A percentile compares a stretch with the other conserved stretches of the same genome.
phyloP scores from a whole-genome alignment of 2,888 invertebrate species.

The Melieria omissa region DNA sequence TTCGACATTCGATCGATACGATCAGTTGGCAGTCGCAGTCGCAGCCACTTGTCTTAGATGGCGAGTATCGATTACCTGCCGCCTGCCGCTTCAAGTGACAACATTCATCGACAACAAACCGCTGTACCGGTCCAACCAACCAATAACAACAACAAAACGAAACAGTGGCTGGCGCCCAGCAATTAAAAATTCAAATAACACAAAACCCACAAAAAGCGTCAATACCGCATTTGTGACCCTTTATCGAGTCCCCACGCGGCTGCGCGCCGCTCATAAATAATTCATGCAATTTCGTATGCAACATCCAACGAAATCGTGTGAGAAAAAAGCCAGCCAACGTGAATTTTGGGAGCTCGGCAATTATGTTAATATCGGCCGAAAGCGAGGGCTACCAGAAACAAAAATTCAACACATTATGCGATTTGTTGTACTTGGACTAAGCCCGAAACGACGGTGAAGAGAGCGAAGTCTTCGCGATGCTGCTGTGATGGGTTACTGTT shows the following conservation, averaged over 20 bases:
- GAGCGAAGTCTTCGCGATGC: background rate
- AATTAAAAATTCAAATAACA: slow-evolving; percentile 60
- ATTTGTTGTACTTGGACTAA: background rate
- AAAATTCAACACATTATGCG: background rate
- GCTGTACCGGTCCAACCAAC: background rate
- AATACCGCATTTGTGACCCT: slow-evolving; percentile 9
- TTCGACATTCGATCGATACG: background rate
- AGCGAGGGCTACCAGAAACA: slow-evolving; percentile 22
- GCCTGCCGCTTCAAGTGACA: background rate
- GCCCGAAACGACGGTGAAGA: background rate
- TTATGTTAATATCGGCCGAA: slow-evolving; percentile 28
- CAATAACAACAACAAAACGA: slow-evolving; percentile 45
- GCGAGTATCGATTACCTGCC: slow-evolving; percentile 29
- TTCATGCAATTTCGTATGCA: slow-evolving; percentile 46
- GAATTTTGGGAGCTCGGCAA: slow-evolving; percentile 29
- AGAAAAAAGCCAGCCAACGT: slow-evolving; percentile 20
- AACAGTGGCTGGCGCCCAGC: slow-evolving; percentile 59
- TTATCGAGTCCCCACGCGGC: background rate
- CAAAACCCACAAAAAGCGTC: slow-evolving; percentile 26
- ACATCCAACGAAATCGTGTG: slow-evolving; percentile 26
- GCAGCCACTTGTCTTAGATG: slow-evolving; percentile 25
- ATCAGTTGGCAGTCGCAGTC: slow-evolving; percentile 9
- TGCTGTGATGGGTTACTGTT: slow-evolving; percentile 1
- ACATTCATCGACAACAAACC: background rate
- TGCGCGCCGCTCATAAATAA: slow-evolving; percentile 52